Conservation (phyloP, 2,888 invertebrate species). For the Ethmia dodecea region DNA sequence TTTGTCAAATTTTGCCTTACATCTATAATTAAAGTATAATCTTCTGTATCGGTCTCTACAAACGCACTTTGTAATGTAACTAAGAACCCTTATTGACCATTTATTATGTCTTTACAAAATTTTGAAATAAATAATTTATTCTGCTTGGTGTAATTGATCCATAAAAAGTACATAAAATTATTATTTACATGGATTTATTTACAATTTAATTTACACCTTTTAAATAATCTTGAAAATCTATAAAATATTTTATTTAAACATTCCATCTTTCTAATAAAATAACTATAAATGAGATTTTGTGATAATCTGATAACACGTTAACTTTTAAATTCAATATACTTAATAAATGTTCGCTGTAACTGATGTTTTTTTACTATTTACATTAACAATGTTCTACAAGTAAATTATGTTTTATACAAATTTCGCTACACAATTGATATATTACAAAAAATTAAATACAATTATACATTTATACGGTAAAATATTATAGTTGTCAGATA, state of each 20-base stretch:
- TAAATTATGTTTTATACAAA: too few relatives aligned
- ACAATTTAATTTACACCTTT: constrained; percentile 16
- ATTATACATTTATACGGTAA: too few relatives aligned
- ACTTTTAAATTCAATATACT: too few relatives aligned
- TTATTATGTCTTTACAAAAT: constrained; percentile 20
- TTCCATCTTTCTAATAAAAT: constrained; percentile 32
- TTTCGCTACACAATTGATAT: too few relatives aligned
- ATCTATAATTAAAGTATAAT: constrained; percentile 28
- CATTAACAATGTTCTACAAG: too few relatives aligned
- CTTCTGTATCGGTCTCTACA: constrained; percentile 29
- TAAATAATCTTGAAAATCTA: constrained; percentile 21
- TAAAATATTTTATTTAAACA: constrained; percentile 24
- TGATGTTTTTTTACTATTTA: too few relatives aligned
- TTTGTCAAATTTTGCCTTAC: constrained; percentile 71
- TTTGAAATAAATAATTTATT: constrained; percentile 13
- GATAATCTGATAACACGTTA: too few relatives aligned
- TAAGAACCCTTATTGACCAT: constrained; percentile 14
- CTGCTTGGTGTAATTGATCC: constrained; percentile 16
- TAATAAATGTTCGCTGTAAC: too few relatives aligned
- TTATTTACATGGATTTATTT: constrained; percentile 24
- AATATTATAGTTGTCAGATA: too few relatives aligned
- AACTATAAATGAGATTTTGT: too few relatives aligned
- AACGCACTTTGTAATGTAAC: constrained; percentile 17
- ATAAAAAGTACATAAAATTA: constrained; percentile 24
- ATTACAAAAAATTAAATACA: too few relatives aligned